Conservation (phyloP, 2,888 invertebrate species). For the Drosophila niveifrons region DNA sequence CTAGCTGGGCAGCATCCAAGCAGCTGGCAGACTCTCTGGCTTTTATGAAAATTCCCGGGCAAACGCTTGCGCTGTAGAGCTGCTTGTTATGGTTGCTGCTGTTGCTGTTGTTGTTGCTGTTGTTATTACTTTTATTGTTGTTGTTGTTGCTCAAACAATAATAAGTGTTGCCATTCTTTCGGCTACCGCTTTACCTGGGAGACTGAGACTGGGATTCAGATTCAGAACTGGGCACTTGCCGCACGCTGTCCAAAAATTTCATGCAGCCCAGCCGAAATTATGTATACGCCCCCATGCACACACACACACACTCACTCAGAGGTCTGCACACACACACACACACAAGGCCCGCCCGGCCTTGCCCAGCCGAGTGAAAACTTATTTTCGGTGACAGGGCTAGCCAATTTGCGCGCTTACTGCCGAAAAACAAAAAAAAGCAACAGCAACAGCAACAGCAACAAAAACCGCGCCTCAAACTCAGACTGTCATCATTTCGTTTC, state of each 20-base stretch:
- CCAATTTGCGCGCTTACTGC: conserved; percentile 74
- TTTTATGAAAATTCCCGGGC: conserved; percentile 84
- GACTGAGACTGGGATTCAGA: conserved; percentile 2
- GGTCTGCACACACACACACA: conserved; percentile 14
- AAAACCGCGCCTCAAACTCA: conserved; percentile 40
- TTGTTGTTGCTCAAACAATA: conserved; percentile 74
- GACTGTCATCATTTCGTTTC: not conserved
- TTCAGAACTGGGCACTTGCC: conserved; percentile 48
- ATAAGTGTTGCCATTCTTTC: conserved; percentile 79
- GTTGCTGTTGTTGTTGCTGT: conserved; percentile 34
- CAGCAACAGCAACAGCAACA: conserved; percentile 25
- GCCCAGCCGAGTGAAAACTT: conserved; percentile 60
- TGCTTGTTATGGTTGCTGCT: conserved; percentile 25
- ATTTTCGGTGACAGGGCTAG: conserved; percentile 68
- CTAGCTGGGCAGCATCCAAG: conserved; percentile 45
- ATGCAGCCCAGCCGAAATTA: conserved; percentile 74
- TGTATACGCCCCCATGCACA: conserved; percentile 72
- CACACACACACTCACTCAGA: conserved; percentile 14
- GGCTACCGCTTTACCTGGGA: conserved; percentile 58
- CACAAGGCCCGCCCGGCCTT: conserved; percentile 20
- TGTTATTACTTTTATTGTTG: conserved; percentile 31
- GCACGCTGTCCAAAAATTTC: conserved; percentile 54
- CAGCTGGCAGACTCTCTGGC: conserved; percentile 40
- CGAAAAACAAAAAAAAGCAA: conserved; percentile 39
- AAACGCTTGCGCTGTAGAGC: conserved; percentile 85